phyloP scores from a whole-genome alignment of 2,113 vertebrate genomes.

The Prolemur simus region DNA sequence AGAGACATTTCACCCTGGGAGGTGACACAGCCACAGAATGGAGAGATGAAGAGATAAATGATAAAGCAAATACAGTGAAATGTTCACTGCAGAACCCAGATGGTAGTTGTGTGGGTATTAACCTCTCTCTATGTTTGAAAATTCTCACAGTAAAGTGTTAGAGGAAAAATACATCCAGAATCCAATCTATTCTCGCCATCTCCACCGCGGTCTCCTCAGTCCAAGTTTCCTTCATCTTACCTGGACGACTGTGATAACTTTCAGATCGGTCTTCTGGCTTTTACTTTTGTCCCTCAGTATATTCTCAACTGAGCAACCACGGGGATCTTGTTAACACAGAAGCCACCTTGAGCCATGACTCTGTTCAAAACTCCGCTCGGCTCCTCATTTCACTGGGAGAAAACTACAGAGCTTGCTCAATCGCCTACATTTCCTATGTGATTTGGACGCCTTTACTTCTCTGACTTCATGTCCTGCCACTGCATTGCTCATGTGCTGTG shows the following conservation, averaged over 20 bases:
- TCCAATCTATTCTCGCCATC: neutral
- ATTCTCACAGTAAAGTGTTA: neutral
- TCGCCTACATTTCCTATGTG: neutral
- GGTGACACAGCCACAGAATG: neutral
- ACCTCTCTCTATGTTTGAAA: neutral
- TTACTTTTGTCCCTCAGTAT: accelerated
- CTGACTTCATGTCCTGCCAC: neutral
- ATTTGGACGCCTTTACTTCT: too few relatives aligned
- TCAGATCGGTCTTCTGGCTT: neutral
- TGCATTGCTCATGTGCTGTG: neutral
- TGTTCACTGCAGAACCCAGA: neutral
- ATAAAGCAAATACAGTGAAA: neutral
- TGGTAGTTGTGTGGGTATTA: neutral
- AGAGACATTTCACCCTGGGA: neutral
- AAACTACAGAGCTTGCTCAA: neutral
- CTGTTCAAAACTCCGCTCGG: neutral
- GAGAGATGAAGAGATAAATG: neutral
- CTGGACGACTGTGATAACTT: neutral
- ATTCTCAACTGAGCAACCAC: neutral
- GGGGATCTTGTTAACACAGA: neutral
- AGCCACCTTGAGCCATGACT: neutral
- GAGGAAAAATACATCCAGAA: neutral
- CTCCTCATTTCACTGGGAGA: neutral
- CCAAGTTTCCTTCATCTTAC: neutral
- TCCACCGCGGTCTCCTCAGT: neutral